A percentile compares a stretch with the other conserved stretches of the same genome.
Evolutionary conservation across 1,140 invertebrate species (phyloP).

Genomic region (Brachionus paranguensis): DNA sequence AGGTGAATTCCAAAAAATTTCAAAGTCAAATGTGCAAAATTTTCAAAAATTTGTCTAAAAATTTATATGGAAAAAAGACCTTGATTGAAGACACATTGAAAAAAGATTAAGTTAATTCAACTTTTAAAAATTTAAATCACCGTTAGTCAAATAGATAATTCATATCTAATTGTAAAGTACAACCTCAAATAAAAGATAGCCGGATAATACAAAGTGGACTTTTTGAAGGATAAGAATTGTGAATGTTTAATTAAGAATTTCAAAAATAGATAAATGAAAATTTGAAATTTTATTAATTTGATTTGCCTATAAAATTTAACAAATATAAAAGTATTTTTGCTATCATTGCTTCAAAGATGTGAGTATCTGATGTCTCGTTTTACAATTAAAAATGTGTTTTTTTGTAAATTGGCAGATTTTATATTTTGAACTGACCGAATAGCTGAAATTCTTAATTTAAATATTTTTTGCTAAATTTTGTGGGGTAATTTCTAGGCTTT

Average conservation of each 20-base stretch:
- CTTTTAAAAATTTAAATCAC: background rate
- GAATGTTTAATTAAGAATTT: background rate
- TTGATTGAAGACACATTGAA: background rate
- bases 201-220: background rate
- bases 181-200: background rate
- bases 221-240: background rate
- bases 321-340: background rate
- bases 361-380: background rate
- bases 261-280: background rate
- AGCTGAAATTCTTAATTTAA: too few species aligned
- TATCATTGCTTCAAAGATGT: background rate
- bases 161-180: background rate
- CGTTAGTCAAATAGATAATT: background rate
- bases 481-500: too few species aligned
- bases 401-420: too few species aligned
- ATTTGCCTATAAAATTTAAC: too few species aligned
- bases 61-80: too few species aligned
- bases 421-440: too few species aligned
- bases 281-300: background rate
- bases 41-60: too few species aligned
- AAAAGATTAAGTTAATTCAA: background rate
- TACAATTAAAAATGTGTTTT: background rate
- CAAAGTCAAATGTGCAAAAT: too few species aligned
- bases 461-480: too few species aligned
- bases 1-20: too few species aligned